Evolutionary conservation across 2,113 vertebrate genomes (phyloP).

Genomic region (Eretmochelys imbricata): DNA sequence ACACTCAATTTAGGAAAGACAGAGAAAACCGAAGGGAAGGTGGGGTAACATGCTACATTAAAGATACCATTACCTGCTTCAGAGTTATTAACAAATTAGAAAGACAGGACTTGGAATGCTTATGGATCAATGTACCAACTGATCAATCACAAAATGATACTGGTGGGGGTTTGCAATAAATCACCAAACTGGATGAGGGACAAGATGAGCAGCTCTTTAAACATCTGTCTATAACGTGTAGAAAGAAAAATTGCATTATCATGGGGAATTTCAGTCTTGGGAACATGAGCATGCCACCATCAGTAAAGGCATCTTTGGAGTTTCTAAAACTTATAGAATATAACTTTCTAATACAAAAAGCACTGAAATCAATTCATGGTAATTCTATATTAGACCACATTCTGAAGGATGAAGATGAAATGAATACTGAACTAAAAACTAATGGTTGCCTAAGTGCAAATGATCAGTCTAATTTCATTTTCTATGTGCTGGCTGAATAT

Average conservation of each 20-base stretch:
- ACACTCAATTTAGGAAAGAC: not conserved
- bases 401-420: not conserved
- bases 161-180: not conserved
- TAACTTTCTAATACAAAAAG: not conserved
- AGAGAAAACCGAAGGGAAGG: not conserved
- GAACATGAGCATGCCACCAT: not conserved
- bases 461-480: not conserved
- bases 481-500: not conserved
- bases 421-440: not conserved
- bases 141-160: not conserved
- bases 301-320: not conserved
- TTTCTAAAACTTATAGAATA: not conserved
- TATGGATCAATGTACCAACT: slow-evolving; percentile 33
- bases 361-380: not conserved
- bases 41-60: not conserved
- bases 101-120: not conserved
- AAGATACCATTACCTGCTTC: not conserved
- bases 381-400: not conserved
- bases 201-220: not conserved
- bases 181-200: not conserved
- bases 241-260: not conserved
- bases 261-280: not conserved
- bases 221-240: not conserved
- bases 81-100: not conserved
- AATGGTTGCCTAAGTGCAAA: not conserved